Base-by-base conservation (phyloP, 2,113 vertebrate genomes). In the Zootoca vivipara region DNA sequence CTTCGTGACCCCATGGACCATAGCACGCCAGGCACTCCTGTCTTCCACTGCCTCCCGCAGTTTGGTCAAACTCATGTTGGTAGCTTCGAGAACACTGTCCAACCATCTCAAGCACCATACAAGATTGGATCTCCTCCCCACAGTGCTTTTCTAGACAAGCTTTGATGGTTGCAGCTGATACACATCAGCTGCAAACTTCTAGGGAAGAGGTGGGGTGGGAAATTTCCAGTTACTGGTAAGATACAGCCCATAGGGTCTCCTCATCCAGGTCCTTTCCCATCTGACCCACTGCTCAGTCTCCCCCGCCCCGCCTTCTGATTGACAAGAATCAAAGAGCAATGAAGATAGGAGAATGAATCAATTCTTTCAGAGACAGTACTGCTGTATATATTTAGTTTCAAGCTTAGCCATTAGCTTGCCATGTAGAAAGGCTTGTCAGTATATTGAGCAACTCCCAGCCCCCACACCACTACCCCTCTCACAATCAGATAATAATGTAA, bases 381-480 rank as follows among this genome's bases (percentile, higher is more conserved):
- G 18, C 33, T 69, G 4, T 79, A 79, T 33, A 12, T 15, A 46
- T 80, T n/a, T 80, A 35, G 77, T 69, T 56, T 87, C 77, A 80
- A 24, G 74, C 8, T 9, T 80, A 87, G 8, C n/a, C 15, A 69
- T 87, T 80, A 38, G 38, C 28, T 70, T 87, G 79, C 85, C 16
- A 52, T 69, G 35, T 69, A 35, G 8, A 65, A n/a, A 70, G 2
- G 12, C 78, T 38, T 56, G 67, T 87, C 77, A 70, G 26, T 56
- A 10, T 79, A 28, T 86, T 87, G n/a, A 87, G 77, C n/a, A 56
- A 24, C 20, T 33, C 72, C n/a, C n/a, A n/a, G n/a, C n/a, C 80
- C 8, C 46, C 46, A 38, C 46, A 46, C 46, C 9, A 10, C 46
- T 9, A 10, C 58, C 28, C 70, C 77, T 70, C 15, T 2, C 13